A percentile compares a stretch with the other conserved stretches of the same genome.
phyloP scores from a whole-genome alignment of 2,888 invertebrate species.

The Xiphydria camelus region DNA sequence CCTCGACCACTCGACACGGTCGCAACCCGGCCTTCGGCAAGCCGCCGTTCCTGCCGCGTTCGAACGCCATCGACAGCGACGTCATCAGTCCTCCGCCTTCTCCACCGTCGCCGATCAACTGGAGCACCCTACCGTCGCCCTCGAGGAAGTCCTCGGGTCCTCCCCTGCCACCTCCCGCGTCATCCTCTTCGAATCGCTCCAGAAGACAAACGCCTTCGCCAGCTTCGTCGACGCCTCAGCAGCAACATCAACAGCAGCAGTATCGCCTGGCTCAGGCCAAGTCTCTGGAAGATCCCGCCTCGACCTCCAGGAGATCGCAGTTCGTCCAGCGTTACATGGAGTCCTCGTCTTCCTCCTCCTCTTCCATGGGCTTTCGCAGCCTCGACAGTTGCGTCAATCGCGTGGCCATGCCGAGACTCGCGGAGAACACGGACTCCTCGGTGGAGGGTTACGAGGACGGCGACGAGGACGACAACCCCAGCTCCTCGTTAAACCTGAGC shows the following conservation, averaged over 20 bases:
- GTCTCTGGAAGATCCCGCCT: slow-evolving; percentile 61
- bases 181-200: no score
- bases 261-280: slow-evolving; percentile 61
- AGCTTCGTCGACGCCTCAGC: slow-evolving; percentile 22
- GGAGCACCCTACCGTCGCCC: slow-evolving; percentile 46
- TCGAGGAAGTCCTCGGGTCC: slow-evolving; percentile 34
- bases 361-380: slow-evolving; percentile 67
- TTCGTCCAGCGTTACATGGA: slow-evolving; percentile 63
- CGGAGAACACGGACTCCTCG: slow-evolving; percentile 63
- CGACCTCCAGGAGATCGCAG: slow-evolving; percentile 62
- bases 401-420: slow-evolving; percentile 60
- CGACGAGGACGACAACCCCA: slow-evolving; percentile 60
- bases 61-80: slow-evolving; percentile 63
- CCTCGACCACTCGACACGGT: slow-evolving; percentile 33
- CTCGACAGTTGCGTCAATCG: slow-evolving; percentile 63
- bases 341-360: slow-evolving; percentile 63
- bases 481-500: slow-evolving; percentile 58
- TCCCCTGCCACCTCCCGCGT: slow-evolving; percentile 32
- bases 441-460: slow-evolving; percentile 63
- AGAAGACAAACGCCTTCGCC: slow-evolving; percentile 9
- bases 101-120: slow-evolving; percentile 52
- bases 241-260: slow-evolving; percentile 32
- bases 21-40: slow-evolving; percentile 56
- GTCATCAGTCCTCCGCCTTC: slow-evolving; percentile 61
- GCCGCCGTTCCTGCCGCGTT: slow-evolving; percentile 61